Conservation (phyloP, 1,140 invertebrate species). For the Neodiprion lecontei region DNA sequence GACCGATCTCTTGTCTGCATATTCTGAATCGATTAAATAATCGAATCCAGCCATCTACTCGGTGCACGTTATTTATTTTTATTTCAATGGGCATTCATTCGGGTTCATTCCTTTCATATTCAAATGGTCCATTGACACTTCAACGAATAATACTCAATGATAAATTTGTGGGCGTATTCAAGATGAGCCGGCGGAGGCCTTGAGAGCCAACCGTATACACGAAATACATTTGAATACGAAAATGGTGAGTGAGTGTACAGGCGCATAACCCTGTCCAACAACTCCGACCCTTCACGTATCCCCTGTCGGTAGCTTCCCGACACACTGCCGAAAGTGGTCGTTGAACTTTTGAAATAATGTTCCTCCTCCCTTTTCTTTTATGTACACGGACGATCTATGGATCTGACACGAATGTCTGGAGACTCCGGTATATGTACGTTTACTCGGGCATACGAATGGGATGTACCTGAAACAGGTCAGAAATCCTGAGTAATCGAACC, state of each 20-base stretch:
- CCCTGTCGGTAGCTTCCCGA: constrained; percentile 1
- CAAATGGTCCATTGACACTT: constrained; percentile 62
- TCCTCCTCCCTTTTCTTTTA: constrained; percentile 31
- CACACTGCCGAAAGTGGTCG: constrained; percentile 20
- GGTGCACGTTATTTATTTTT: constrained; percentile 25
- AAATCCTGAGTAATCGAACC: no score
- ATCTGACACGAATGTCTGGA: not conserved
- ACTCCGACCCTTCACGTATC: not conserved
- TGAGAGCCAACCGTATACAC: constrained; percentile 49
- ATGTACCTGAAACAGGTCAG: no score
- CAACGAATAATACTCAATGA: constrained; percentile 64
- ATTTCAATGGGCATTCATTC: constrained; percentile 2
- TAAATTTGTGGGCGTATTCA: constrained; percentile 63
- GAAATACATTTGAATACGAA: constrained; percentile 32
- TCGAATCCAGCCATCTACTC: constrained; percentile 58
- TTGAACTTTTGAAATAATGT: constrained; percentile 37
- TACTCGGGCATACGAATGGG: no score
- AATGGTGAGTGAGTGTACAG: constrained; percentile 14
- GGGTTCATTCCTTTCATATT: constrained; percentile 60
- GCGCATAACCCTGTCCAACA: constrained; percentile 4
- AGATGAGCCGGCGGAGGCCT: constrained; percentile 53
- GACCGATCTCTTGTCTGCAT: constrained; percentile 43
- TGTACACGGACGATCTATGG: not conserved
- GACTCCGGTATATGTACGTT: not conserved
- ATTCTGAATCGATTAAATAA: constrained; percentile 63